These are phyloP conservation scores for Tinamus major DNA, from an alignment of 2,797 vertebrate genomes.

Conservation along the genomic window DNA sequence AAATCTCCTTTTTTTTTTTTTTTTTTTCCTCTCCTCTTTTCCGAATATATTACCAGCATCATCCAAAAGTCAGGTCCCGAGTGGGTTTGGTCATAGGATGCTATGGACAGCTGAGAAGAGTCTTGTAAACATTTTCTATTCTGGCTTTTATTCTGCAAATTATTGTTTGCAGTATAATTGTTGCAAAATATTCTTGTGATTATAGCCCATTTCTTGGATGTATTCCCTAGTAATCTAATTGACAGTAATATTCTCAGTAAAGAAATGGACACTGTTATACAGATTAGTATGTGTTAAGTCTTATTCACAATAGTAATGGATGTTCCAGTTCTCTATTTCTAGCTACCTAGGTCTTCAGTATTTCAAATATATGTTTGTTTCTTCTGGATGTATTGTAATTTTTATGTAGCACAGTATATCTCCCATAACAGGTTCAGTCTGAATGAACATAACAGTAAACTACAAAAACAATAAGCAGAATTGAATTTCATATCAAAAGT, in stretches of 20 bases:
- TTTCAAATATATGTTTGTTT: not conserved
- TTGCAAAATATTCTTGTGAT: not conserved
- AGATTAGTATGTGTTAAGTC: not conserved
- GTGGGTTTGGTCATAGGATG: not conserved
- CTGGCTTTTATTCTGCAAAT: not conserved
- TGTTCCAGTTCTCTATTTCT: not conserved
- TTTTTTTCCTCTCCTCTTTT: not conserved
- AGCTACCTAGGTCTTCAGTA: not conserved
- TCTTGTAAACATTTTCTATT: not conserved
- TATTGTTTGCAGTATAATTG: not conserved
- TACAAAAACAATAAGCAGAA: not conserved
- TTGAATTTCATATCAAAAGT: not conserved
- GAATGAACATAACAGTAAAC: constrained; percentile 12
- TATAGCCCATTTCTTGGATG: not conserved
- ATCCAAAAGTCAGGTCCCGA: not conserved
- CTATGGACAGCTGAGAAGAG: not conserved
- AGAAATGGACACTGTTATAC: not conserved
- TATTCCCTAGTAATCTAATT: not conserved
- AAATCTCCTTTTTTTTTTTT: not conserved
- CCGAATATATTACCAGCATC: fast-evolving
- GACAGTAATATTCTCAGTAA: not conserved
- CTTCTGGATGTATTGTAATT: not conserved
- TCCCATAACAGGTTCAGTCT: not conserved
- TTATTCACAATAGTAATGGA: not conserved
- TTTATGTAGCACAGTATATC: not conserved